Evolutionary conservation across 1,140 invertebrate genomes (phyloP).

Genomic region (Glossosoma conforme): DNA sequence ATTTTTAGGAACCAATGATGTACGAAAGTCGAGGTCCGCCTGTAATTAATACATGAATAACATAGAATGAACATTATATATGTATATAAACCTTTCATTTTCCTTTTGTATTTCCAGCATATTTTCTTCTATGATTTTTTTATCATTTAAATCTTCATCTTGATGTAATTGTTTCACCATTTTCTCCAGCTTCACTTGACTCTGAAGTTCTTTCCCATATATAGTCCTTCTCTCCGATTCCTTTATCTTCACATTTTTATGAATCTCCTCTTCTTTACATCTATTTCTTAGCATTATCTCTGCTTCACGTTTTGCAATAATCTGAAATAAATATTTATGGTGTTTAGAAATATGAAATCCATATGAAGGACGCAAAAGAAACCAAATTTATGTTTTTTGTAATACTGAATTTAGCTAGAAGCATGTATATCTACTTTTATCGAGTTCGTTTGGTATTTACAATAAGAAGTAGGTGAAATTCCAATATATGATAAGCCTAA

Average conservation of each 20-base stretch:
- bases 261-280: not conserved
- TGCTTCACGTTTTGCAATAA: constrained; percentile 4
- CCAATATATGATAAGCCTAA: too few species aligned
- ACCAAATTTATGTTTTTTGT: too few species aligned
- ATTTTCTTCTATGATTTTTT: constrained; percentile 7
- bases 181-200: not conserved
- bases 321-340: constrained; percentile 15
- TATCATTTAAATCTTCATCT: not conserved
- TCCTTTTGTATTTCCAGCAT: not conserved
- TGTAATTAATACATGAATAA: too few species aligned
- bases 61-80: too few species aligned
- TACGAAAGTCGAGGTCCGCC: too few species aligned
- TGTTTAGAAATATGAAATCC: too few species aligned
- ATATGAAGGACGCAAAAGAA: too few species aligned
- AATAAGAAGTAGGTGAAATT: too few species aligned
- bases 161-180: not conserved
- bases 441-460: too few species aligned
- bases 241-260: not conserved
- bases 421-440: too few species aligned
- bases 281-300: not conserved
- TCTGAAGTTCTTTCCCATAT: constrained; percentile 10
- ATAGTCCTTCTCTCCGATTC: constrained; percentile 4
- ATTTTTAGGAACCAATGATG: too few species aligned
- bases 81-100: not conserved
- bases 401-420: too few species aligned